phyloP scores from a whole-genome alignment of 2,888 invertebrate genomes.

The Tenthredo amoena region DNA sequence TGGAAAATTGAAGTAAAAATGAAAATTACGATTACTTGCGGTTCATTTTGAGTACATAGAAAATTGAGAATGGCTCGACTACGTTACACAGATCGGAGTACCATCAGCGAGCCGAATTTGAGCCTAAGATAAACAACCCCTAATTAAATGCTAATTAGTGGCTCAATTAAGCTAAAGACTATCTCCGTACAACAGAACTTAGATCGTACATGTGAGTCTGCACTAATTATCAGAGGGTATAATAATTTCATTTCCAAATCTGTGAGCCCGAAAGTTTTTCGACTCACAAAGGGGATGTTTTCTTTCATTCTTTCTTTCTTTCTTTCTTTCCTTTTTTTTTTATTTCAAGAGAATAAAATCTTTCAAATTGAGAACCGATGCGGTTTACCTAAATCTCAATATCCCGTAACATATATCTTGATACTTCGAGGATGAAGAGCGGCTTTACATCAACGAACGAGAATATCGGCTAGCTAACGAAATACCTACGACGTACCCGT shows the following conservation, averaged over 20 bases:
- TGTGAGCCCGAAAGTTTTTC: not conserved
- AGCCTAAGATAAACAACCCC: not conserved
- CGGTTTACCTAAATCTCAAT: not conserved
- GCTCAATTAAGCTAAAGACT: not conserved
- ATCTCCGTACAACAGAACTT: not conserved
- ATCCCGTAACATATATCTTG: not conserved
- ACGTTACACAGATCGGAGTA: not conserved
- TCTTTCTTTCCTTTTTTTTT: not conserved
- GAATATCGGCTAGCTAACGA: not conserved
- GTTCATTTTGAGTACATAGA: not conserved
- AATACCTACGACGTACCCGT: slow-evolving; percentile 3
- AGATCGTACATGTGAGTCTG: not conserved
- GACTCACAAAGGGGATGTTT: not conserved
- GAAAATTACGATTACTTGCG: not conserved
- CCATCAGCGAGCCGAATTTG: slow-evolving; percentile 18
- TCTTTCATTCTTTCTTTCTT: not conserved
- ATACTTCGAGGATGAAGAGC: not conserved
- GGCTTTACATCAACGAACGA: not conserved
- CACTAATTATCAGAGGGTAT: not conserved
- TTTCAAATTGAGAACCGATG: not conserved
- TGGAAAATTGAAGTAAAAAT: not conserved
- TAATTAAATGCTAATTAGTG: not conserved
- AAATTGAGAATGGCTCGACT: not conserved
- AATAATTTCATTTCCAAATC: not conserved
- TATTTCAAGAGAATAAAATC: not conserved